Base-by-base conservation (phyloP, 1,140 invertebrate species). In the Drosophila pruinosa region DNA sequence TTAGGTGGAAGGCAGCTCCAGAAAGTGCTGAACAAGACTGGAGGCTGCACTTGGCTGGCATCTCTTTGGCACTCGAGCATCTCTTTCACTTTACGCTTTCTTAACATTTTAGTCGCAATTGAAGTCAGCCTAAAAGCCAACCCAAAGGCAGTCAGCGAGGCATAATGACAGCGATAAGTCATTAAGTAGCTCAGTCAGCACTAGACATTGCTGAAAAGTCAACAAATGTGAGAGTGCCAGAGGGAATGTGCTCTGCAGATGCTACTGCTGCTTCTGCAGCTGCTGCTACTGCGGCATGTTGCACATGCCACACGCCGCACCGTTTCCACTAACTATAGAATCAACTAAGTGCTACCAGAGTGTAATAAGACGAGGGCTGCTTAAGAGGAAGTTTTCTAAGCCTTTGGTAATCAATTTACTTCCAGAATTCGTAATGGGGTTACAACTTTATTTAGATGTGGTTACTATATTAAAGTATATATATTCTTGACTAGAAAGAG, bases 61-160 rank as follows among this genome's bases (percentile, higher is more conserved):
- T 70, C 76, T 52, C 15, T 52, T 36, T 56, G 63, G 48, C 50
- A 58, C 69, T 76, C 34, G 63, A 74, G 78, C 59, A 58, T 77
- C 74, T 81, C 78, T 81, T 81, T 81, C 78, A 81, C 78, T 81
- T 82, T 81, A 81, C 78, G 78, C 78, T 81, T 81, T 82, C 78
- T 78, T 67, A 82, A 76, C 62, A 45, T 47, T 72, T 50, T 53
- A 62, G 48, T 52, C 48, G 59, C 67, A 70, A 54, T 54, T 54
- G 17, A 22, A 52, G 57, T 31, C 47, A 69, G 65, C 65, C 58
- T 24, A 53, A 62, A 57, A 62, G 57, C 50, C 79, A 79, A 56
- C 63, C 72, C 58, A 71, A 64, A 57, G 52, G 26, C 36, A 80
- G 53, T 48, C 72, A 81, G 58, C 67, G 80, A 57, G 75, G 62